These are phyloP conservation scores for Pelosia muscerda DNA, from an alignment of 2,888 invertebrate species.

Conservation along the genomic window DNA sequence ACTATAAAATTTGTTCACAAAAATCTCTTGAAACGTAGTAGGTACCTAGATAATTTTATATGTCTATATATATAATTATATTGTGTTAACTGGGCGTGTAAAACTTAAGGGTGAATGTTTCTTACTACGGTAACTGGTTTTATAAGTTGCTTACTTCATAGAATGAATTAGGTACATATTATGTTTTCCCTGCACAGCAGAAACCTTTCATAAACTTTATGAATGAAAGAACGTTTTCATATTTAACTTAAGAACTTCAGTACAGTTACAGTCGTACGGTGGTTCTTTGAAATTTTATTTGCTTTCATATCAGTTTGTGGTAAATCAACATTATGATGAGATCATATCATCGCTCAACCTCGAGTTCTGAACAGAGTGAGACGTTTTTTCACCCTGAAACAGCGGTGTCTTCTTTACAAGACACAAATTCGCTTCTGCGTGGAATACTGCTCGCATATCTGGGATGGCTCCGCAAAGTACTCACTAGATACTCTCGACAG, in stretches of 20 bases:
- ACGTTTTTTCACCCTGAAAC: too few relatives aligned
- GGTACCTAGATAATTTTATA: conserved; percentile 32
- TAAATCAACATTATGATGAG: neutral
- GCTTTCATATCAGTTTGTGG: neutral
- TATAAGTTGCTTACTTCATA: neutral
- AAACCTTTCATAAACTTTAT: neutral
- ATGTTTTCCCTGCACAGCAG: neutral
- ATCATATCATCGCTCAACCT: too few relatives aligned
- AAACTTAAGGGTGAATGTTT: neutral
- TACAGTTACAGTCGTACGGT: neutral
- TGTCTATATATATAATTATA: too few relatives aligned
- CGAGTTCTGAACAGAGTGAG: too few relatives aligned
- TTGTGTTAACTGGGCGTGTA: neutral
- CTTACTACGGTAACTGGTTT: neutral
- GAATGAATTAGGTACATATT: neutral
- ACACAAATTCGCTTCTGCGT: too few relatives aligned
- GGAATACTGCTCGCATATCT: too few relatives aligned
- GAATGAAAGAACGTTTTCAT: neutral
- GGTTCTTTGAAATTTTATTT: neutral
- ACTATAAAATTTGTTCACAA: conserved; percentile 56
- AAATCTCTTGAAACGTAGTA: conserved; percentile 50
- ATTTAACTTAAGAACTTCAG: neutral
- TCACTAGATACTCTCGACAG: too few relatives aligned
- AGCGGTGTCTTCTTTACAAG: too few relatives aligned
- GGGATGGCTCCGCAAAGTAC: too few relatives aligned